Percentiles rank a stretch among this genome's conserved stretches.
Conservation (phyloP, 2,113 vertebrate species). For the Corythornis vintsioides region DNA sequence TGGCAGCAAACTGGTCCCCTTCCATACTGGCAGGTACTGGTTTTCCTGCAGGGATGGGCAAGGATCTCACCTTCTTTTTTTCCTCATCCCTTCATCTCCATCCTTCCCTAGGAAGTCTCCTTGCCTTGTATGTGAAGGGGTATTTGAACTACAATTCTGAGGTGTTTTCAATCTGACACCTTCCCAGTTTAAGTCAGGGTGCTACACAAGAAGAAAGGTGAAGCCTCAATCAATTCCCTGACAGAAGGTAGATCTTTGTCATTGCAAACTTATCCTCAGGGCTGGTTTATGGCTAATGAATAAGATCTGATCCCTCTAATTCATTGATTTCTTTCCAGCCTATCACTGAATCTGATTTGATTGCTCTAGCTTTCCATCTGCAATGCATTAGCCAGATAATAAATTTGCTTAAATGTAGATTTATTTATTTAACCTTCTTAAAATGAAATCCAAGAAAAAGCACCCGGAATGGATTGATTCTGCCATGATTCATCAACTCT, state of each 20-base stretch:
- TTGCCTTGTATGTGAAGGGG: background rate
- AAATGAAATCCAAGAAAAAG: background rate
- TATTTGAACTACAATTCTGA: background rate
- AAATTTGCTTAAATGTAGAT: background rate
- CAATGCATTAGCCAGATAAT: background rate
- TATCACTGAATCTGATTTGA: background rate
- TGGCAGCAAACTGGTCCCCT: background rate
- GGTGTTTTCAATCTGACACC: background rate
- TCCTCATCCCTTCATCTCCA: background rate
- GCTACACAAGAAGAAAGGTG: background rate
- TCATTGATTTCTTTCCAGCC: background rate
- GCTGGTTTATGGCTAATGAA: background rate
- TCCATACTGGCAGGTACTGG: background rate
- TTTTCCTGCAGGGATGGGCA: background rate
- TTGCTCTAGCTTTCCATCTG: background rate
- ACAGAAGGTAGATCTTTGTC: background rate
- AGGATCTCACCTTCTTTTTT: background rate
- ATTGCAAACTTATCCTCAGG: background rate
- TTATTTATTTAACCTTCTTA: slow-evolving; percentile 8
- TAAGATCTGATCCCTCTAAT: background rate
- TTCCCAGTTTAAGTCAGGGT: background rate
- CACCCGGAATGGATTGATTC: background rate
- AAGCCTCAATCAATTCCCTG: background rate
- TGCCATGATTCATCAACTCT: background rate
- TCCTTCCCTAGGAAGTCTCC: background rate